Percentiles rank a stretch among this genome's conserved stretches.
These are phyloP conservation scores for Centroberyx gerrardi DNA, from an alignment of 2,797 vertebrate genomes.

Conservation along the genomic window DNA sequence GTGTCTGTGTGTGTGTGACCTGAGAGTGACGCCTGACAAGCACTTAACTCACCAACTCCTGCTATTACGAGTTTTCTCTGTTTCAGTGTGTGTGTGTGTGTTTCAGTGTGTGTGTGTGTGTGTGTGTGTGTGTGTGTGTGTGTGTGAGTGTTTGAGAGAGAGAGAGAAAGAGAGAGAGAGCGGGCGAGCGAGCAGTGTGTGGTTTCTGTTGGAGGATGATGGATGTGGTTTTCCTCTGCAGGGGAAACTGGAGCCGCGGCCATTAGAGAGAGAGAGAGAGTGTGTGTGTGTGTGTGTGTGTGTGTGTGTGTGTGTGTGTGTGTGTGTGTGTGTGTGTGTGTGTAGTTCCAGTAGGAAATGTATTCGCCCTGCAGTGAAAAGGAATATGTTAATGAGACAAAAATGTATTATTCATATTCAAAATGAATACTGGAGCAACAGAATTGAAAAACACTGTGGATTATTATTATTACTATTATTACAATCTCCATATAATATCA, in stretches of 20 bases:
- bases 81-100: conserved; percentile 28
- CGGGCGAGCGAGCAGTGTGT: conserved; percentile 40
- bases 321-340: too few relatives aligned
- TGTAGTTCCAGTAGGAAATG: too few relatives aligned
- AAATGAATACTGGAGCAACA: conserved; percentile 2
- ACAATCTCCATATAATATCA: too few relatives aligned
- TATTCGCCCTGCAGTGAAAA: conserved; percentile 33
- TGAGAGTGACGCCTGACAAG: conserved; percentile 53
- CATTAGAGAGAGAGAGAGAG: conserved; percentile 45
- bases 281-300: too few relatives aligned
- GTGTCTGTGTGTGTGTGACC: not conserved
- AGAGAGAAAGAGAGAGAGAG: conserved; percentile 43
- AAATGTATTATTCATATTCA: conserved; percentile 43
- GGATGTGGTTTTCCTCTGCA: conserved; percentile 81
- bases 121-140: conserved; percentile 26
- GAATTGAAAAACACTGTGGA: not conserved
- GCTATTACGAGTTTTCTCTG: conserved; percentile 39
- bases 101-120: conserved; percentile 20
- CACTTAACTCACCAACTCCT: conserved; percentile 41
- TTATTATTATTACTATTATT: too few relatives aligned
- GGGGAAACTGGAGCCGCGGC: conserved; percentile 67
- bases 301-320: too few relatives aligned
- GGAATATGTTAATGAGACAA: conserved; percentile 47
- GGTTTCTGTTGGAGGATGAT: conserved; percentile 72
- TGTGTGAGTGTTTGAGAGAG: conserved; percentile 13